Percentiles rank a stretch among this genome's conserved stretches.
Conservation (phyloP, 2,888 invertebrate genomes). For the Eugnorisma glareosa region DNA sequence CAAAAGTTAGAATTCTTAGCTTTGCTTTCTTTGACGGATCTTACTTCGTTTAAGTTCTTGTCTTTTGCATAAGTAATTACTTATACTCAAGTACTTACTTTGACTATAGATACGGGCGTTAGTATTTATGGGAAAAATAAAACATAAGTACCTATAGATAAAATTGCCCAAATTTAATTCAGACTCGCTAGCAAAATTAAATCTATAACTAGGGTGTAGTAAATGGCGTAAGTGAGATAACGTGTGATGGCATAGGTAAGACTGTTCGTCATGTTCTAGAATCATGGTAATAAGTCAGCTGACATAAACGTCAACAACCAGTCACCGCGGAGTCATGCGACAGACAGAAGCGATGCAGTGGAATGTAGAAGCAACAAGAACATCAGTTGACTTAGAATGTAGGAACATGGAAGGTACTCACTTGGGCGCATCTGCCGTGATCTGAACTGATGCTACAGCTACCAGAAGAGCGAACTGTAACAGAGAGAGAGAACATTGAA, state of each 20-base stretch:
- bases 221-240: constrained; percentile 2
- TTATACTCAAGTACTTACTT: background rate
- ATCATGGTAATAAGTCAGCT: constrained; percentile 23
- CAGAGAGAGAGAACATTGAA: constrained; percentile 62
- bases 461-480: constrained; percentile 89
- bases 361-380: background rate
- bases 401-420: constrained; percentile 74
- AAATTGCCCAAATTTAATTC: background rate
- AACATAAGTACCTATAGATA: background rate
- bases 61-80: no score
- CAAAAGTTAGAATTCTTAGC: no score
- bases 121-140: background rate
- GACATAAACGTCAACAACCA: constrained; percentile 29
- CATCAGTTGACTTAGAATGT: background rate
- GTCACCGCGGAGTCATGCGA: constrained; percentile 12
- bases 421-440: constrained; percentile 87
- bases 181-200: constrained; percentile 43
- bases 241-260: background rate
- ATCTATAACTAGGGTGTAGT: background rate
- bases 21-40: background rate
- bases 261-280: constrained; percentile 1
- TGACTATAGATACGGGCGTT: background rate
- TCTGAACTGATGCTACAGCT: constrained; percentile 82
- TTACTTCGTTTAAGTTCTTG: background rate
- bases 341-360: background rate